Evolutionary conservation across 2,888 invertebrate species (phyloP).

Genomic region (Ptychoptera contaminata): DNA sequence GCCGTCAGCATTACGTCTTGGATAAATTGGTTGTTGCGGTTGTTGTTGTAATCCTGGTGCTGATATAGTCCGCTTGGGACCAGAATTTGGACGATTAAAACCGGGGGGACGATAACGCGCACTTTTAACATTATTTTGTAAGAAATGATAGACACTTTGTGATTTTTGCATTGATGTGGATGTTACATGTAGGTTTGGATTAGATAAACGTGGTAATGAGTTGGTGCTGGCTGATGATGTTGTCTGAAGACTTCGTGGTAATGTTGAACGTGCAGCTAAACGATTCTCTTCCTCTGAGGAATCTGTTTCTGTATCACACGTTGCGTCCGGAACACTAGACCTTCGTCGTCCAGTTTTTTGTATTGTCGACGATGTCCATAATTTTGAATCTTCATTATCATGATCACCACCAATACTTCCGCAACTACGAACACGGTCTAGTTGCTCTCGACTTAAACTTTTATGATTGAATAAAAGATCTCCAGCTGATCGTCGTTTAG

Average conservation of each 20-base stretch:
- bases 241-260: slow-evolving; percentile 45
- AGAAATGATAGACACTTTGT: slow-evolving; percentile 43
- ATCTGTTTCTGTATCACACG: slow-evolving; percentile 30
- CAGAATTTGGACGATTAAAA: slow-evolving; percentile 41
- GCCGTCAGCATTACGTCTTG: slow-evolving; percentile 39
- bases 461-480: slow-evolving; percentile 66
- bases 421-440: slow-evolving; percentile 60
- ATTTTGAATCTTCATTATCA: slow-evolving; percentile 24
- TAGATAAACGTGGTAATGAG: slow-evolving; percentile 60
- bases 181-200: slow-evolving; percentile 26
- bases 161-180: slow-evolving; percentile 44
- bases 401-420: slow-evolving; percentile 61
- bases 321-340: slow-evolving; percentile 42
- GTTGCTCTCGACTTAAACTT: slow-evolving; percentile 58
- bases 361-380: slow-evolving; percentile 23
- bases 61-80: slow-evolving; percentile 57
- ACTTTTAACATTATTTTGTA: slow-evolving; percentile 57
- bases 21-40: slow-evolving; percentile 45
- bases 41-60: slow-evolving; percentile 57
- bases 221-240: slow-evolving; percentile 46
- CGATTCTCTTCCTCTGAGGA: slow-evolving; percentile 35
- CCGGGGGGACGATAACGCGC: slow-evolving; percentile 77
- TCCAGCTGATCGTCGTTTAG: slow-evolving; percentile 67
- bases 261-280: slow-evolving; percentile 41
- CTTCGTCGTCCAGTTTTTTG: slow-evolving; percentile 28